Evolutionary conservation across 2,113 vertebrate species (phyloP).

Genomic region (Natator depressus): DNA sequence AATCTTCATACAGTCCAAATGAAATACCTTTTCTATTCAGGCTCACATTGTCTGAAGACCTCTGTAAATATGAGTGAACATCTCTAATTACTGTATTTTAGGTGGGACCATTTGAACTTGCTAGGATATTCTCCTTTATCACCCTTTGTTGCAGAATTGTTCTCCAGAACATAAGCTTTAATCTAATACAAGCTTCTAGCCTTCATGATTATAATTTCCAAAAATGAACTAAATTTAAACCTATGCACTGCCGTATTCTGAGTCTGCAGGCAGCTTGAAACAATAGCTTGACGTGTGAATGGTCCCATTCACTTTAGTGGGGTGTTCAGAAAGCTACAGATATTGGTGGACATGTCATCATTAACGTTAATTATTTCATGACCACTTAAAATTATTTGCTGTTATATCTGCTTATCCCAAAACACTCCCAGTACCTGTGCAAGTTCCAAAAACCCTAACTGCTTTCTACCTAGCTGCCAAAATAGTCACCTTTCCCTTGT

Average conservation of each 20-base stretch:
- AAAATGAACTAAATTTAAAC: rapidly evolving
- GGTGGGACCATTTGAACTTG: neutral
- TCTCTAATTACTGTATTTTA: rapidly evolving
- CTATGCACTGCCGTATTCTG: rapidly evolving
- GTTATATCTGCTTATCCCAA: too few species aligned
- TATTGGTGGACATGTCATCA: neutral
- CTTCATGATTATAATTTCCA: rapidly evolving
- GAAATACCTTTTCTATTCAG: rapidly evolving
- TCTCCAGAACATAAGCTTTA: rapidly evolving
- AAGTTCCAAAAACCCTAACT: neutral
- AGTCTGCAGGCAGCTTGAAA: neutral
- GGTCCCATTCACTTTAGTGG: neutral
- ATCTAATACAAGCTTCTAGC: rapidly evolving
- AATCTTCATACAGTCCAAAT: rapidly evolving
- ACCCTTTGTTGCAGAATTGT: rapidly evolving
- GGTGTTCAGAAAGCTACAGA: neutral
- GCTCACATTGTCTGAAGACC: rapidly evolving
- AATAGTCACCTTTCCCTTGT: too few species aligned
- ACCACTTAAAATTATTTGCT: rapidly evolving
- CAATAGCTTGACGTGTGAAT: rapidly evolving
- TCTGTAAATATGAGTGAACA: rapidly evolving
- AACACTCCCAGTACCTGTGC: neutral
- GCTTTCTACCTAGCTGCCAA: too few species aligned
- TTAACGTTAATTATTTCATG: neutral
- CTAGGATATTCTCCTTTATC: rapidly evolving